Conservation (phyloP, 2,797 vertebrate genomes). For the Scyliorhinus canicula region DNA sequence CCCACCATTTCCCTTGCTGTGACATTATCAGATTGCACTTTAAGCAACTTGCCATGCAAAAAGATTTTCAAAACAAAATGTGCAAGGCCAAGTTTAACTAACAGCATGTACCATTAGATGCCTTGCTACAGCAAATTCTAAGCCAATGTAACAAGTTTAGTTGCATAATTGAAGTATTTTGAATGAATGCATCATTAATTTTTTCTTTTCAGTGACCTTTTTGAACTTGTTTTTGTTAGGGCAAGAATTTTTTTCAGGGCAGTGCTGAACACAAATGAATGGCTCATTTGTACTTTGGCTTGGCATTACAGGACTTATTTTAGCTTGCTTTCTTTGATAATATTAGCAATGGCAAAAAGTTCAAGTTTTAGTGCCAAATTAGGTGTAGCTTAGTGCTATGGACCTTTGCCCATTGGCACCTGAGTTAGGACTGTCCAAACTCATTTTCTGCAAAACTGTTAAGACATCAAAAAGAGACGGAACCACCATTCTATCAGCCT, state of each 20-base stretch:
- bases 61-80: not conserved
- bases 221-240: not conserved
- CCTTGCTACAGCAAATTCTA: not conserved
- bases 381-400: not conserved
- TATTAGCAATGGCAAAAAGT: not conserved
- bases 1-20: not conserved
- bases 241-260: not conserved
- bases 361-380: not conserved
- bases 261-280: constrained; percentile 10
- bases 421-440: not conserved
- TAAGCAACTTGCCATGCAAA: not conserved
- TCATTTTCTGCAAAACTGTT: not conserved
- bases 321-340: not conserved
- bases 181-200: not conserved
- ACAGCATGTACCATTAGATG: not conserved
- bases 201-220: not conserved
- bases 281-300: constrained; percentile 12
- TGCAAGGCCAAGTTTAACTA: not conserved
- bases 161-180: not conserved
- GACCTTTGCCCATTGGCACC: not conserved
- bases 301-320: not conserved
- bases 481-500: not conserved
- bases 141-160: not conserved
- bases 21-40: not conserved
- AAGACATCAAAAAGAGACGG: not conserved